These are phyloP conservation scores for Silvanus unidentatus DNA, from an alignment of 2,888 invertebrate genomes.

Conservation along the genomic window DNA sequence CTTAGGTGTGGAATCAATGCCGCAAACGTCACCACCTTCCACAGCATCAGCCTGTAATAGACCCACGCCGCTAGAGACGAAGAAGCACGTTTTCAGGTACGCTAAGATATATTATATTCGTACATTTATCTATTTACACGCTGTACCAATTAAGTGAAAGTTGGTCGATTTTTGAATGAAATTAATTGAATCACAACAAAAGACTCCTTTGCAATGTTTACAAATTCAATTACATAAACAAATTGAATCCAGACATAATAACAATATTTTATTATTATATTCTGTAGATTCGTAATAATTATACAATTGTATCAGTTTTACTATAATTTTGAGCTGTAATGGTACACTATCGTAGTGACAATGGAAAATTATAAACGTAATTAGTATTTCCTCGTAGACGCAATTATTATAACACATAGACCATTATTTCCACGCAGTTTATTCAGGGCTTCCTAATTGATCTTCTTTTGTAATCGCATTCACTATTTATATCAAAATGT, in stretches of 20 bases:
- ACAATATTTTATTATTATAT: too few relatives aligned
- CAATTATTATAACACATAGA: slow-evolving; percentile 22
- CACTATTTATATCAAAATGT: background rate
- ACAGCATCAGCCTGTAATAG: slow-evolving; percentile 8
- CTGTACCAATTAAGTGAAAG: too few relatives aligned
- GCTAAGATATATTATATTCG: slow-evolving; percentile 12
- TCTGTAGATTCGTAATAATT: too few relatives aligned
- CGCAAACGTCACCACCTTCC: slow-evolving; percentile 15
- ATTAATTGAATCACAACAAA: too few relatives aligned
- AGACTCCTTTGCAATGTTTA: too few relatives aligned
- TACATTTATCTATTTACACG: too few relatives aligned
- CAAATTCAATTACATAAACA: too few relatives aligned
- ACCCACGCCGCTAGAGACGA: slow-evolving; percentile 45
- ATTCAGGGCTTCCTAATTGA: slow-evolving; percentile 11
- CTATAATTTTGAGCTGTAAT: too few relatives aligned
- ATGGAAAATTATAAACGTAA: slow-evolving; percentile 18
- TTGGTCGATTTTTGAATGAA: too few relatives aligned
- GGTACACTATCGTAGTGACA: slow-evolving; percentile 6
- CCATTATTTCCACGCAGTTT: slow-evolving; percentile 18
- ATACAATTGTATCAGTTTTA: too few relatives aligned
- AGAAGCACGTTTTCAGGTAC: slow-evolving; percentile 48
- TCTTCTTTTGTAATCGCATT: slow-evolving; percentile 13
- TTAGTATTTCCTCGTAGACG: slow-evolving; percentile 23
- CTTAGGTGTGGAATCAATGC: slow-evolving; percentile 12
- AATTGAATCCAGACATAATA: too few relatives aligned